A percentile compares a stretch with the other conserved stretches of the same genome.
Evolutionary conservation across 2,888 invertebrate genomes (phyloP).

Genomic region (Mesoligia furuncula): DNA sequence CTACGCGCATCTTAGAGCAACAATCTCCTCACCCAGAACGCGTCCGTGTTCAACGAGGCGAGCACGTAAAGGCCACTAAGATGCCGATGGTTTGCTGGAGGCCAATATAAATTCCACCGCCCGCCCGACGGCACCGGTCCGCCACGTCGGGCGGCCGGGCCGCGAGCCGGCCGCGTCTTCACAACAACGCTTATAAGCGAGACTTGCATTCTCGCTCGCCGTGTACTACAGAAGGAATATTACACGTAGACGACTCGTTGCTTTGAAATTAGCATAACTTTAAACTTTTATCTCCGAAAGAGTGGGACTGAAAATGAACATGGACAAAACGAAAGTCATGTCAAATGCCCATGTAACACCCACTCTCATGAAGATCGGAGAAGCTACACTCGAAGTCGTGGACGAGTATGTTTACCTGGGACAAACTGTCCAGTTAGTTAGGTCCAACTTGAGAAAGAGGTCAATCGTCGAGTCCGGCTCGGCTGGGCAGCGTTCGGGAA

Average conservation of each 20-base stretch:
- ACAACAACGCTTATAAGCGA: slow-evolving; percentile 30
- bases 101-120: slow-evolving; percentile 48
- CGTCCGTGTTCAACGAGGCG: slow-evolving; percentile 1
- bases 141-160: too few relatives aligned
- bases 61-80: slow-evolving; percentile 10
- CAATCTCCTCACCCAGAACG: background rate
- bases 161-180: background rate
- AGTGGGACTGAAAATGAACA: too few relatives aligned
- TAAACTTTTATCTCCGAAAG: slow-evolving; percentile 37
- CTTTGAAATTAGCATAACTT: slow-evolving; percentile 38
- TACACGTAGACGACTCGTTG: slow-evolving; percentile 12
- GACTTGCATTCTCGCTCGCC: slow-evolving; percentile 21
- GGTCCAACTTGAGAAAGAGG: too few relatives aligned
- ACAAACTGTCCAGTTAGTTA: too few relatives aligned
- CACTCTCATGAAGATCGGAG: too few relatives aligned
- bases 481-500: too few relatives aligned
- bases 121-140: background rate
- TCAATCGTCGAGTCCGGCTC: too few relatives aligned
- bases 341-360: too few relatives aligned
- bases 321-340: too few relatives aligned
- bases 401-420: too few relatives aligned
- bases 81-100: slow-evolving; percentile 35
- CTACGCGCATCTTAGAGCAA: too few relatives aligned
- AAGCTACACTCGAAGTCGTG: too few relatives aligned
- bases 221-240: slow-evolving; percentile 4